Evolutionary conservation across 2,113 vertebrate genomes (phyloP), one percentile per base, ranked within the genome.

Genomic region (Seriola quinqueradiata): DNA sequence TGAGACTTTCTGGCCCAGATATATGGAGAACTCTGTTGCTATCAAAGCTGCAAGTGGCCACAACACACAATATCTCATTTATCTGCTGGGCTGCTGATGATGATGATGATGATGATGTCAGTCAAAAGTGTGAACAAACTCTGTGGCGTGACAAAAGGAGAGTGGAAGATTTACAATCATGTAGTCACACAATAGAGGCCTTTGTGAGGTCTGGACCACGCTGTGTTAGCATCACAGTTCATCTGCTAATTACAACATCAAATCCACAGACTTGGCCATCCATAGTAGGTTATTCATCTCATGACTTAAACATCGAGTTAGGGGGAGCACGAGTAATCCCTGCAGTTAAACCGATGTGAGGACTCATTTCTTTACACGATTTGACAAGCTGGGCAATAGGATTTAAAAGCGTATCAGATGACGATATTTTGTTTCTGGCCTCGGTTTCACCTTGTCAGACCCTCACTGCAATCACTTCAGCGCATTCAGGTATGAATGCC

Each of bases 221-320:
- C 82, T 40, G 73, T 68, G 81, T 73, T 75, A 81, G 87, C 87
- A 87, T 88, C 84, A 87, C 74, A 79, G 73, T 86, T 87, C 82
- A 88, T 92, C 83, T 86, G 81, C 83, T 90, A 89, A 94, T 87
- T 87, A 91, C 70, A 36, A 65, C 79, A 64, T 88, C 82, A 87
- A 86, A 90, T 75, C 82, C 79, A 75, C 54, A 82, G 76, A 44
- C 60, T 76, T 74, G 70, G 77, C 77, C 46, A 66, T 78, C 82
- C 69, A 75, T 69, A 70, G 77, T 59, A 5, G 75, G 25, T 58
- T 69, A 64, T 78, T 91, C 87, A 86, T 86, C 86, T 89, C 86
- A 86, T 91, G 84, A 88, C 77, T 89, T 88, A 59, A 89, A 85
- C 64, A 74, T 81, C 2, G 54, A 81, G 68, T 71, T 63, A 8